Evolutionary conservation across 2,888 invertebrate genomes (phyloP).

Genomic region (Steinernema scapterisci): DNA sequence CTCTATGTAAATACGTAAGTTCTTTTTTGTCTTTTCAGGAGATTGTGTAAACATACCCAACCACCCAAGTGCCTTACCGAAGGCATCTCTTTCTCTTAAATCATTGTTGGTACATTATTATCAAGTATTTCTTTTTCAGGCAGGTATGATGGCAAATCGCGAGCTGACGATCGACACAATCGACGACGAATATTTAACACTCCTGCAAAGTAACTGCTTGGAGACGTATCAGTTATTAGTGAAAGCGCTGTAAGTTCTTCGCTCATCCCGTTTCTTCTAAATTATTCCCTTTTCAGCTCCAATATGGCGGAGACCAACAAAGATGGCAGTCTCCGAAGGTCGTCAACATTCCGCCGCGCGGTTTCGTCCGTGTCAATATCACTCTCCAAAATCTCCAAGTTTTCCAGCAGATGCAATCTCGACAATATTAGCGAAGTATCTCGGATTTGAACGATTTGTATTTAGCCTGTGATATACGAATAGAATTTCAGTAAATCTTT

Average conservation of each 20-base stretch:
- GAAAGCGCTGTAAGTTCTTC: not conserved
- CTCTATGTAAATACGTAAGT: constrained; percentile 26
- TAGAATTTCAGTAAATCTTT: constrained; percentile 16
- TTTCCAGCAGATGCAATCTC: constrained; percentile 21
- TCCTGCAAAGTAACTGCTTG: not conserved
- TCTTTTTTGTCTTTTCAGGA: not conserved
- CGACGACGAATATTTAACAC: not conserved
- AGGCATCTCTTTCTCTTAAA: too few species aligned
- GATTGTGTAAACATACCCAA: too few species aligned
- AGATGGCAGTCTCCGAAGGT: constrained; percentile 21
- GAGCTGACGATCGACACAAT: constrained; percentile 8
- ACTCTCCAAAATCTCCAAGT: constrained; percentile 20
- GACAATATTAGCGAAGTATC: constrained; percentile 1
- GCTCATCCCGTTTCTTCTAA: not conserved
- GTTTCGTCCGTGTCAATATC: constrained; percentile 16
- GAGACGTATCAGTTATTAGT: constrained; percentile 10
- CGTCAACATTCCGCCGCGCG: constrained; percentile 12
- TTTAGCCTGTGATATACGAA: constrained; percentile 9
- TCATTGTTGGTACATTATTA: too few species aligned
- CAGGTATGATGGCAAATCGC: constrained; percentile 21
- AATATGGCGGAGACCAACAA: constrained; percentile 13
- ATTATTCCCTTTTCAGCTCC: not conserved
- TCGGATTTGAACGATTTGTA: not conserved
- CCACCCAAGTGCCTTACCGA: too few species aligned
- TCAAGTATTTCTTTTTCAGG: not conserved